These are phyloP conservation scores for Helicoverpa zea DNA, from an alignment of 1,140 invertebrate genomes.

Conservation along the genomic window DNA sequence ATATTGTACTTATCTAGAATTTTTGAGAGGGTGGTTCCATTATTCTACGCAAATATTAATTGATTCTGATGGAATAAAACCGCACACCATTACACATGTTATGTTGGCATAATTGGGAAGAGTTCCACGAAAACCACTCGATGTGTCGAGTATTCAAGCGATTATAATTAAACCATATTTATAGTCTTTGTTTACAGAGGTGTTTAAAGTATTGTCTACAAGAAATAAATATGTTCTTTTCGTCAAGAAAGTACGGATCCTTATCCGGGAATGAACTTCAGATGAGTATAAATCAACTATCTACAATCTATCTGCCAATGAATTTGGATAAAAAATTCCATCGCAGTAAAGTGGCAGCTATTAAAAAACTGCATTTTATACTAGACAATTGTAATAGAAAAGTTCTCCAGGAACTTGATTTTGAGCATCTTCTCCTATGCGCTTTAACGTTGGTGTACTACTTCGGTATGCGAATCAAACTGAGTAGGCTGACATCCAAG, in stretches of 20 bases:
- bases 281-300: slow-evolving; percentile 58
- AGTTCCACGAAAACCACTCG: no score
- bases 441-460: slow-evolving; percentile 64
- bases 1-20: no score
- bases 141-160: neutral
- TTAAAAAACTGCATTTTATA: slow-evolving; percentile 57
- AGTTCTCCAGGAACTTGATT: slow-evolving; percentile 58
- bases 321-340: slow-evolving; percentile 56
- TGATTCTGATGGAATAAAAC: no score
- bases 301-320: slow-evolving; percentile 58
- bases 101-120: no score
- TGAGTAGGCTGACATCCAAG: slow-evolving; percentile 53
- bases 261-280: slow-evolving; percentile 48
- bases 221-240: slow-evolving; percentile 8
- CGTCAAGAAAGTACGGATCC: neutral
- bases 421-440: slow-evolving; percentile 59
- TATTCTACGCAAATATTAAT: no score
- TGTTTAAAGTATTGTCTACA: no score
- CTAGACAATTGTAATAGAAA: slow-evolving; percentile 50
- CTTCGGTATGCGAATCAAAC: slow-evolving; percentile 67
- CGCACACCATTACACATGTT: no score
- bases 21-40: no score
- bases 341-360: slow-evolving; percentile 59
- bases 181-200: neutral
- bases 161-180: neutral